These are phyloP conservation scores for Dipus sagitta DNA, from an alignment of 2,797 vertebrate genomes.

Conservation along the genomic window DNA sequence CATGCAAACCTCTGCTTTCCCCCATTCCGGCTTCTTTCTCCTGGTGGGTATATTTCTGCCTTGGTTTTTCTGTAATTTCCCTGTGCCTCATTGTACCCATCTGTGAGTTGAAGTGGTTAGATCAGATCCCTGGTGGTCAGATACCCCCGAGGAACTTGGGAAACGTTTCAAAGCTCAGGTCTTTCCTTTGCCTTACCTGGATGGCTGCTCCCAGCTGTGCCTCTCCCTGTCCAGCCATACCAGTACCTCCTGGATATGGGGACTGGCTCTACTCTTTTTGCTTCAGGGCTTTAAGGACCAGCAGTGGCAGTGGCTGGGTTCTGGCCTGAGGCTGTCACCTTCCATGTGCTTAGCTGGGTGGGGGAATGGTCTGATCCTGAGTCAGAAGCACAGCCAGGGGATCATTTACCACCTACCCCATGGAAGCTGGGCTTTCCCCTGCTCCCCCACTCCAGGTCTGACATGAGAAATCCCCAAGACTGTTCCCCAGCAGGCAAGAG, in stretches of 20 bases:
- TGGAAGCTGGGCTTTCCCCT: neutral
- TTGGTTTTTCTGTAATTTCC: neutral
- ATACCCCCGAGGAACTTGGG: neutral
- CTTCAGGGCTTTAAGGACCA: neutral
- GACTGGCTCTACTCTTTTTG: neutral
- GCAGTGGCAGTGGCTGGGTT: neutral
- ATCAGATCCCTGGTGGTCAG: neutral
- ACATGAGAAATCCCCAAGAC: rapidly evolving
- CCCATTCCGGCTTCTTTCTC: neutral
- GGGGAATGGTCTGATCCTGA: neutral
- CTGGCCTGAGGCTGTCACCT: neutral
- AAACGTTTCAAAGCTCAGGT: neutral
- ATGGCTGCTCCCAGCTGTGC: neutral
- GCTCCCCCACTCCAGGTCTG: rapidly evolving
- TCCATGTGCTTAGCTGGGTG: neutral
- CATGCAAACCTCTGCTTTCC: neutral
- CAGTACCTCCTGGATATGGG: neutral
- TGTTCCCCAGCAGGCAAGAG: slow-evolving; percentile 63
- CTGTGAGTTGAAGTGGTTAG: neutral
- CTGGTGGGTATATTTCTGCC: neutral
- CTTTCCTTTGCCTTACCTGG: neutral
- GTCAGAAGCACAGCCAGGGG: neutral
- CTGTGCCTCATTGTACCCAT: neutral
- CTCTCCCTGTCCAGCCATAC: neutral
- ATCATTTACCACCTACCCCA: neutral